Conservation (phyloP, 2,888 invertebrate genomes). For the Agrilus biguttatus region DNA sequence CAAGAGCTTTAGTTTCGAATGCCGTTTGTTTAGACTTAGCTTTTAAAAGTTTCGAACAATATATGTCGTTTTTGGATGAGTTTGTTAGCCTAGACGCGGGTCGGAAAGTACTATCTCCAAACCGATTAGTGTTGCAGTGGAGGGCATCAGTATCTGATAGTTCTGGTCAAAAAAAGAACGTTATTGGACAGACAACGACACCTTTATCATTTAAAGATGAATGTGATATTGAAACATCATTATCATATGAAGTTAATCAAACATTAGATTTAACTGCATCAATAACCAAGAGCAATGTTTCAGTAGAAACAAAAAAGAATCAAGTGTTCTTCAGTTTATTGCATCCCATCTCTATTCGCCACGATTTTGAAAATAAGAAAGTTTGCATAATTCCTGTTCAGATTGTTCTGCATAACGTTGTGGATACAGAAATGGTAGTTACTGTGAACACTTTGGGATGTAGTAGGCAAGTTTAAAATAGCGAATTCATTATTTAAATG, state of each 20-base stretch:
- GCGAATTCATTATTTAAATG: conserved; percentile 4
- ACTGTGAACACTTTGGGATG: conserved; percentile 45
- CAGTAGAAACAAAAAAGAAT: conserved; percentile 2
- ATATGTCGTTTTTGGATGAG: background rate
- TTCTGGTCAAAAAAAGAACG: conserved; percentile 36
- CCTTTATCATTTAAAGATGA: conserved; percentile 11
- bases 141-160: conserved; percentile 33
- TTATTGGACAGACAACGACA: conserved; percentile 47
- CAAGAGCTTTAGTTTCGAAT: conserved; percentile 16
- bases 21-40: conserved; percentile 34
- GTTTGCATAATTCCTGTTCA: conserved; percentile 55
- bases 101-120: too few species aligned
- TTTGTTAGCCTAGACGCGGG: conserved; percentile 2
- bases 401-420: conserved; percentile 52
- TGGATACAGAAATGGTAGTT: conserved; percentile 39
- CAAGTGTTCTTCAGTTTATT: conserved; percentile 18
- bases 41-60: conserved; percentile 26
- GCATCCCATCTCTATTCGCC: conserved; percentile 41
- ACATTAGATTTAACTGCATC: conserved; percentile 17
- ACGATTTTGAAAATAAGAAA: conserved; percentile 45
- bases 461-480: conserved; percentile 35
- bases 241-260: conserved; percentile 30
- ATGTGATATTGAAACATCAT: conserved; percentile 24
- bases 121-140: conserved; percentile 25
- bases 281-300: conserved; percentile 19